Conservation (phyloP, 2,113 vertebrate genomes). For the Aptenodytes patagonicus region DNA sequence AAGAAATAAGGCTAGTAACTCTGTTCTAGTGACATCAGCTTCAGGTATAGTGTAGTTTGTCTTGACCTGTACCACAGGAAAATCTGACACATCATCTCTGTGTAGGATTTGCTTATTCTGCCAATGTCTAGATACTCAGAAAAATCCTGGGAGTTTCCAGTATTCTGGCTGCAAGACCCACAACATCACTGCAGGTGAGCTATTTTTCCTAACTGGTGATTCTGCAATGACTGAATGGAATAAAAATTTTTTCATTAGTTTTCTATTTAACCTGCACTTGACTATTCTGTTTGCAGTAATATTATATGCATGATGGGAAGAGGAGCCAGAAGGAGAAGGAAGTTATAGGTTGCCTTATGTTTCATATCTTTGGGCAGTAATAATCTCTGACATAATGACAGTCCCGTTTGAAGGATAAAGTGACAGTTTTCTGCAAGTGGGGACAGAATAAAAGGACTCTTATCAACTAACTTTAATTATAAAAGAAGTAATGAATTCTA, state of each 20-base stretch:
- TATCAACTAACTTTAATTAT: background rate
- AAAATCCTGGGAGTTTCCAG: background rate
- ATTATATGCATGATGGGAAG: background rate
- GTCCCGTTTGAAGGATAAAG: background rate
- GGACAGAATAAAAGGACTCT: background rate
- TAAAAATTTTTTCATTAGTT: background rate
- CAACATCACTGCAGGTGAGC: background rate
- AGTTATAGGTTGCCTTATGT: background rate
- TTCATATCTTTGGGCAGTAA: background rate
- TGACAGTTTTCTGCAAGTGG: background rate
- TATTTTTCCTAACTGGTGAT: background rate
- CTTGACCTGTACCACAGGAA: background rate
- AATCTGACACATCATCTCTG: background rate
- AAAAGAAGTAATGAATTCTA: background rate
- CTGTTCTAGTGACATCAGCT: background rate
- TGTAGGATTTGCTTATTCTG: background rate
- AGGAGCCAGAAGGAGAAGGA: background rate
- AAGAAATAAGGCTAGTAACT: background rate
- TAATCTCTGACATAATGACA: background rate
- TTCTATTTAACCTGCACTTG: background rate
- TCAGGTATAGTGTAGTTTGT: background rate
- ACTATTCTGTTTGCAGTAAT: background rate
- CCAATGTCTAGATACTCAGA: background rate
- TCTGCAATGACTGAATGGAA: background rate
- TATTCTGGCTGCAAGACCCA: background rate